Percentiles rank a stretch among this genome's conserved stretches.
Conservation (phyloP, 2,797 vertebrate genomes). For the Premnoplex brunnescens region DNA sequence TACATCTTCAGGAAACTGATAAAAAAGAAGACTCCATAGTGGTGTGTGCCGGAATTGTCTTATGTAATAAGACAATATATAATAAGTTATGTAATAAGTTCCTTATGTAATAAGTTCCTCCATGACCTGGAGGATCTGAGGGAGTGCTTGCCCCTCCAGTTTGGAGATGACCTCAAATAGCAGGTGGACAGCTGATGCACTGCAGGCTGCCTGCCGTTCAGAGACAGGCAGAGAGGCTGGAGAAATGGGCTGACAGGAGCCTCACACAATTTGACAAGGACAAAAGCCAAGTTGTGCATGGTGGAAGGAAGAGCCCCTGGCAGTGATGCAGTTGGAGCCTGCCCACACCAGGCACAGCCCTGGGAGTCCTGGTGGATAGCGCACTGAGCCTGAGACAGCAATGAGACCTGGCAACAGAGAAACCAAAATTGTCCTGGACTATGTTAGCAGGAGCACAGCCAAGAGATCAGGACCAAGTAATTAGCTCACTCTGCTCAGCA, state of each 20-base stretch:
- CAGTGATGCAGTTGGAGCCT: background rate
- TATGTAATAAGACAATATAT: too few relatives aligned
- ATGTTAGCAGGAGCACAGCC: background rate
- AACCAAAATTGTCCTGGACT: background rate
- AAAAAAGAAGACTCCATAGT: background rate
- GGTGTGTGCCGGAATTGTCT: background rate
- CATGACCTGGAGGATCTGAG: background rate
- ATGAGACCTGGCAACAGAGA: background rate
- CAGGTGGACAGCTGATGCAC: too few relatives aligned
- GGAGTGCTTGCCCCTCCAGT: background rate
- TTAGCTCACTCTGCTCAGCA: background rate
- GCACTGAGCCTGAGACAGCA: background rate
- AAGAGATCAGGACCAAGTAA: background rate
- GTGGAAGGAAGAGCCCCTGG: background rate
- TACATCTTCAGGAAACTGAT: background rate
- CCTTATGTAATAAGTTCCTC: too few relatives aligned
- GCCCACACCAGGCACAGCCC: background rate
- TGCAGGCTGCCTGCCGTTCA: background rate
- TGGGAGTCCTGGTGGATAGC: background rate
- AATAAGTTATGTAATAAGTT: too few relatives aligned
- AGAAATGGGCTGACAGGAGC: background rate
- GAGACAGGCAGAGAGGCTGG: background rate
- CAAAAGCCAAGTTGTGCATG: rapidly evolving
- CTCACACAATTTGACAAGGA: background rate
- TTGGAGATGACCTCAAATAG: background rate